Base-by-base conservation (phyloP, 2,888 invertebrate species). In the Auanema freiburgensis region DNA sequence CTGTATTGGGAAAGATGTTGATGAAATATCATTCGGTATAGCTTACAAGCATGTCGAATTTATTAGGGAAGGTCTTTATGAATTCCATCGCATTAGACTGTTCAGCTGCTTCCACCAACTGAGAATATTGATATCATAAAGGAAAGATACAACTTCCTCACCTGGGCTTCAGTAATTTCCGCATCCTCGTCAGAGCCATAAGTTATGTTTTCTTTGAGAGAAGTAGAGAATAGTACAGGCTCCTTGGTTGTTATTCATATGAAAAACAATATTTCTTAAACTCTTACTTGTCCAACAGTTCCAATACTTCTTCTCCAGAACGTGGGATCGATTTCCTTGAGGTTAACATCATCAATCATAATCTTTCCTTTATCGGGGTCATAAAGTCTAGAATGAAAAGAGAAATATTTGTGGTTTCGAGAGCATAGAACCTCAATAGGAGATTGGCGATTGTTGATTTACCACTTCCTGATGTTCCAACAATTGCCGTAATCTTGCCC, bases 381-480 rank as follows among this genome's bases (percentile, higher is more conserved):
- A 83, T 96, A 96, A 8, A 82, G 59, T 40, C 81, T 72, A 43
- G 55, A 72, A 56, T 21, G 12, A 12, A 18, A 12, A 25, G 42
- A 24, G 23, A 18, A 18, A 8, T 56, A 16, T 21, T 50, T 46
- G 23, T 11, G 2, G 52, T 21, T 52, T 16, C 8, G 24, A 12
- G 12, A 50, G 18, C n/a, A 50, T 16, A 12, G 0, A 92, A 86
- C 79, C 95, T 87, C 55, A 96, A 85, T 67, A 97, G 87, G 1
- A 97, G 87, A 0, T 90, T 87, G 0, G 91, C 92, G 63, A 96
- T 87, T 0, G 97, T 96, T 55, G 93, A 93, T 85, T 97, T 97
- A 0, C 97, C 97, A 25, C 92, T 92, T 0, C 96, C 96, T 64
- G 93, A 94, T 0, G 92, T 87, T 0, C 96, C 96, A 0, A 97